A percentile compares a stretch with the other conserved stretches of the same genome.
Evolutionary conservation across 2,113 vertebrate species (phyloP).

Genomic region (Elephantulus edwardii): DNA sequence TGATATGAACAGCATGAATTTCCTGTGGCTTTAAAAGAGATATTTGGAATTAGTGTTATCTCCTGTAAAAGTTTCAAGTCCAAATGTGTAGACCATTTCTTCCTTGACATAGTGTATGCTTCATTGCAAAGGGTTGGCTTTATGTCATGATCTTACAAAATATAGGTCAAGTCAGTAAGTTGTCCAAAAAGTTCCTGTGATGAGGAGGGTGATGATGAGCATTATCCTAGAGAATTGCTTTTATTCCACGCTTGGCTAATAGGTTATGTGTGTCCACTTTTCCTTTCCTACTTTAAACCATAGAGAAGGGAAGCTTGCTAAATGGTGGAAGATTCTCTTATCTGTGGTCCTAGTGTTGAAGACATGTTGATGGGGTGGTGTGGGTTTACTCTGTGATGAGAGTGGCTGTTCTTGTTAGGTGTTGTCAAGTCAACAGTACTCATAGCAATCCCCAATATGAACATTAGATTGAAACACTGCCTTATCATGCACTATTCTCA

Average conservation of each 20-base stretch:
- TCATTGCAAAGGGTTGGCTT: constrained; percentile 47
- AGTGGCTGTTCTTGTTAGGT: background rate
- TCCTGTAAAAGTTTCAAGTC: constrained; percentile 30
- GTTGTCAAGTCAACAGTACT: too few relatives aligned
- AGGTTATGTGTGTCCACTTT: background rate
- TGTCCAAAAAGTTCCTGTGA: background rate
- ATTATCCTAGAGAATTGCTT: background rate
- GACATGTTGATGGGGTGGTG: background rate
- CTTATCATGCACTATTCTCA: too few relatives aligned
- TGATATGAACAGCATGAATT: constrained; percentile 45
- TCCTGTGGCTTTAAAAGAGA: constrained; percentile 41
- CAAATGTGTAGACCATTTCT: constrained; percentile 29
- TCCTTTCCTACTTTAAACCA: background rate
- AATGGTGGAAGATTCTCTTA: background rate
- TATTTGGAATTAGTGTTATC: constrained; percentile 42
- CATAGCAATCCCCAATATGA: too few relatives aligned
- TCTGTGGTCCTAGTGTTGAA: background rate
- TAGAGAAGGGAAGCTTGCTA: background rate
- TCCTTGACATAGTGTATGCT: background rate
- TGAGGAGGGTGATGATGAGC: background rate
- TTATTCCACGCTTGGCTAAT: background rate
- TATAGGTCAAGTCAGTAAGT: background rate
- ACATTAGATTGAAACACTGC: too few relatives aligned
- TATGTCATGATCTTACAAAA: background rate
- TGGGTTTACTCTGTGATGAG: too few relatives aligned